Percentiles rank a stretch among this genome's conserved stretches.
Evolutionary conservation across 2,113 vertebrate genomes (phyloP).

Genomic region (Rhegmatorhina hoffmannsi): DNA sequence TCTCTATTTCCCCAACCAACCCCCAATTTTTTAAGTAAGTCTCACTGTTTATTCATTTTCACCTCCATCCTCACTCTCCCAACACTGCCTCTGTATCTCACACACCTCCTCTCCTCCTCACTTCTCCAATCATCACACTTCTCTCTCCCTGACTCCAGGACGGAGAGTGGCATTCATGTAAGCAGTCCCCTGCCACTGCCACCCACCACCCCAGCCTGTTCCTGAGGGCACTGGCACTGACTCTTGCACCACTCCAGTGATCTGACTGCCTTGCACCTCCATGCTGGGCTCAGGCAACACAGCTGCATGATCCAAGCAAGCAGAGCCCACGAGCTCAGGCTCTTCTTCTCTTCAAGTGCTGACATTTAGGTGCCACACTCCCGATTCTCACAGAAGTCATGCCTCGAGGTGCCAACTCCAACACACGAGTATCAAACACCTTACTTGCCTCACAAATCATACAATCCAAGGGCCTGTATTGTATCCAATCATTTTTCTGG

Average conservation of each 20-base stretch:
- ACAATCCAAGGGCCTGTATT: not conserved
- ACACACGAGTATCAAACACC: not conserved
- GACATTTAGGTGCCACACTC: not conserved
- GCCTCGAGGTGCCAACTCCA: not conserved
- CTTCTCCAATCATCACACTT: not conserved
- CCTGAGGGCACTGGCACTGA: too few species aligned
- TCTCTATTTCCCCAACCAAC: not conserved
- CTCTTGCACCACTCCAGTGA: not conserved
- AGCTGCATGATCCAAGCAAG: not conserved
- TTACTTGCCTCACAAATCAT: not conserved
- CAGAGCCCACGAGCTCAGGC: rapidly evolving
- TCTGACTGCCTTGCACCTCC: not conserved
- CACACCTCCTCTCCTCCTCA: not conserved
- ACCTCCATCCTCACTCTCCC: not conserved
- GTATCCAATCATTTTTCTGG: not conserved
- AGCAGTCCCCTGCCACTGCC: not conserved
- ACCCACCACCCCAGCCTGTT: not conserved
- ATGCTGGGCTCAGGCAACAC: rapidly evolving
- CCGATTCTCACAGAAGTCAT: not conserved
- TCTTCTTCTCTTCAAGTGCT: not conserved
- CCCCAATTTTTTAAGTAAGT: not conserved
- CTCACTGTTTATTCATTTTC: not conserved
- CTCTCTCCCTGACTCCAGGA: not conserved
- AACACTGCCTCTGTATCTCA: not conserved
- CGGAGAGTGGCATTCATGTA: not conserved